Base-by-base conservation (phyloP, 2,888 invertebrate species). In the Epistrophe grossulariae region DNA sequence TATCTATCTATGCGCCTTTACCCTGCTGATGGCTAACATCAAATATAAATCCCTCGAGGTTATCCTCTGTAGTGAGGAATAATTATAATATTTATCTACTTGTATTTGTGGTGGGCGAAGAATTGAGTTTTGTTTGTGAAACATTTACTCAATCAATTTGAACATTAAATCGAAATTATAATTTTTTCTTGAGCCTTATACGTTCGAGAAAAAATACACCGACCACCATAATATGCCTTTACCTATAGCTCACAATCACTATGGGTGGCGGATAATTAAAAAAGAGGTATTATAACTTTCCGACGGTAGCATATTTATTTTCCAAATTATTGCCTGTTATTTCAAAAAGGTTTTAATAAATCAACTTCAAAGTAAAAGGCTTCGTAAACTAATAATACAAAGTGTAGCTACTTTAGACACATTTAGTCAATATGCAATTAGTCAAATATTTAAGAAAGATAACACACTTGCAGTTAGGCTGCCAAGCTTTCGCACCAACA, bases 61-160 rank as follows among this genome's bases (percentile, higher is more conserved):
- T 48, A 66, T 35, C n/a, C 11, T 48, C 45, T 17, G 35, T 9
- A 24, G 17, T n/a, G 13, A 66, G 8, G 48, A 15, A 66, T 11
- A 13, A 7, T 55, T 8, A 7, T 55, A 31, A 13, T 31, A 31
- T 66, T 31, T 66, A 17, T 17, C 28, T 38, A 15, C 35, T 52
- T 52, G 13, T 17, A 64, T 66, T 66, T 80, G 43, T 55, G 70
- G 57, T 77, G 81, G 71, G 84, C 76, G 84, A 84, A 74, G 40
- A 62, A 79, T 52, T 71, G 17, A 24, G 15, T 70, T 74, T 71
- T 31, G 15, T 76, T 43, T 1, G 24, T 50, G 38, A 76, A 80
- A 79, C 70, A 85, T 85, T 85, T 85, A 82, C 85, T 28, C 78
- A 82, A 85, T 71, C 74, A 73, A 85, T 85, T 85, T 85, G 85